phyloP scores from a whole-genome alignment of 92 coral and sea anemone species.

The Palythoa grandiflora region DNA sequence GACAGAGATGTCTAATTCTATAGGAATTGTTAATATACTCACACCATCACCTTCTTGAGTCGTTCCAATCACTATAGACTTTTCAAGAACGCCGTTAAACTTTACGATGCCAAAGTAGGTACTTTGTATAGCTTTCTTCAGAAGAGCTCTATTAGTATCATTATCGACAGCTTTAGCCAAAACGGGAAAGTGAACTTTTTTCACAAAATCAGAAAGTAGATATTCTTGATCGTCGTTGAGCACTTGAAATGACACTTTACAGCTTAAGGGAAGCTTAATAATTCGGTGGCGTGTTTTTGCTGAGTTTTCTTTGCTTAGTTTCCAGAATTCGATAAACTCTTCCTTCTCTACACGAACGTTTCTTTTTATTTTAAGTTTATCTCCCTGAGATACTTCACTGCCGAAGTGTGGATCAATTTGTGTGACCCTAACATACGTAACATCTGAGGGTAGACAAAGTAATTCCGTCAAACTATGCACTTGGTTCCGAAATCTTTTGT shows the following conservation, averaged over 20 bases:
- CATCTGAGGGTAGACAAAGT: neutral
- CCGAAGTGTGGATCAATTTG: neutral
- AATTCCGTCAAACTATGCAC: neutral
- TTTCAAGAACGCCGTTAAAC: neutral
- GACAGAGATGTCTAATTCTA: conserved; percentile 22
- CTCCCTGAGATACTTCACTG: conserved; percentile 16
- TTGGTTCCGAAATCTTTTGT: neutral
- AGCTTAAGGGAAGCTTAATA: conserved; percentile 26
- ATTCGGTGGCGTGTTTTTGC: neutral
- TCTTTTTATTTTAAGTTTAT: conserved; percentile 11
- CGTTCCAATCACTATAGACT: conserved; percentile 16
- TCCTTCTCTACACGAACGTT: neutral
- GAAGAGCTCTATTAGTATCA: conserved; percentile 9
- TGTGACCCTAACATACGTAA: conserved; percentile 10
- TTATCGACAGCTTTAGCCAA: conserved; percentile 17
- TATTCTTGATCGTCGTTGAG: conserved; percentile 5
- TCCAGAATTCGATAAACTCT: conserved; percentile 14
- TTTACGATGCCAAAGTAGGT: conserved; percentile 20
- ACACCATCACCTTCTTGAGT: conserved; percentile 27
- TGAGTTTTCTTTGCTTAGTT: neutral
- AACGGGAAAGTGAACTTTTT: conserved; percentile 12
- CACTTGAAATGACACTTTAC: conserved; percentile 10
- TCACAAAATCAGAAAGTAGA: conserved; percentile 17
- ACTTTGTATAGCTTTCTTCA: conserved; percentile 1
- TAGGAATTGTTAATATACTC: conserved; percentile 27